Conservation (phyloP, 1,140 invertebrate genomes). For the Aplysia californica region DNA sequence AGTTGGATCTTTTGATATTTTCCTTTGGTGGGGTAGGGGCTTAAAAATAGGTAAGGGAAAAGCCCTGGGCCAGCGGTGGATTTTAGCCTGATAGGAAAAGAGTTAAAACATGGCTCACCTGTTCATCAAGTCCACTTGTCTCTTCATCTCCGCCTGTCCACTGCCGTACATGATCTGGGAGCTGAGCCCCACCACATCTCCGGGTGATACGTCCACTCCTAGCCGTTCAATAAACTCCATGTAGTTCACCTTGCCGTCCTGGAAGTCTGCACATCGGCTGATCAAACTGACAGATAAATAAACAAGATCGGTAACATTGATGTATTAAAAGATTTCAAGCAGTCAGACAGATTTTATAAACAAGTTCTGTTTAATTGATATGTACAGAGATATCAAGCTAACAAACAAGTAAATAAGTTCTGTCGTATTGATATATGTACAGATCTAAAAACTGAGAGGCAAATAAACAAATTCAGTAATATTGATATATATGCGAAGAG, state of each 20-base stretch:
- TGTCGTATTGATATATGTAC: too few species aligned
- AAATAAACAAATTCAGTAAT: too few species aligned
- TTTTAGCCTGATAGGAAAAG: too few species aligned
- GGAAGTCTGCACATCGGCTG: slow-evolving; percentile 39
- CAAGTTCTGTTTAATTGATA: background rate
- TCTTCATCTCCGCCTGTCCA: slow-evolving; percentile 39
- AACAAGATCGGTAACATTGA: too few species aligned
- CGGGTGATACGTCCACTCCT: slow-evolving; percentile 58
- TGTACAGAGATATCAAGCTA: background rate
- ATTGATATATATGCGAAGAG: too few species aligned
- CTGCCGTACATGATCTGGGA: slow-evolving; percentile 56
- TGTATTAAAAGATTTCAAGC: background rate
- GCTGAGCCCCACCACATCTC: slow-evolving; percentile 59
- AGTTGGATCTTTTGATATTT: too few species aligned
- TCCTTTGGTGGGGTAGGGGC: too few species aligned
- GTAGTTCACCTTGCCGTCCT: slow-evolving; percentile 56
- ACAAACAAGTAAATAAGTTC: background rate
- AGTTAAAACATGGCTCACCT: slow-evolving; percentile 43
- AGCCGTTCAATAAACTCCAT: slow-evolving; percentile 58
- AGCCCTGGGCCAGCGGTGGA: too few species aligned
- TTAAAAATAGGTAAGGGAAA: too few species aligned
- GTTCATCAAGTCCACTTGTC: slow-evolving; percentile 44
- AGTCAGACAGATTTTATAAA: background rate
- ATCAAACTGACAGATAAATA: too few species aligned
- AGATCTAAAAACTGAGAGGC: too few species aligned